These are phyloP conservation scores for Petromus typicus DNA, from an alignment of 2,113 vertebrate genomes.

Conservation along the genomic window DNA sequence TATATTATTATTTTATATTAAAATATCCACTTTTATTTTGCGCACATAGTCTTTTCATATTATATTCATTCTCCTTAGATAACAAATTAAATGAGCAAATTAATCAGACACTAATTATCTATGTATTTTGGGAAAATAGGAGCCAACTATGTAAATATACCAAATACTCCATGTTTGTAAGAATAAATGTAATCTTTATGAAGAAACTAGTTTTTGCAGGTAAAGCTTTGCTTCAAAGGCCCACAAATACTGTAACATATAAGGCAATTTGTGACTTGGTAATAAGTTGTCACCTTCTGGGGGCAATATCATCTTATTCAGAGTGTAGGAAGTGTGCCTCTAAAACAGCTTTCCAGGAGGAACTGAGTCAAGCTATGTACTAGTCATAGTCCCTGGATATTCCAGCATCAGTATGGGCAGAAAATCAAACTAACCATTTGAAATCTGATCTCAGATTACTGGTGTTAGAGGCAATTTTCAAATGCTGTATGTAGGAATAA, in stretches of 20 bases:
- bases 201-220: neutral
- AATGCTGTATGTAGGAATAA: neutral
- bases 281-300: neutral
- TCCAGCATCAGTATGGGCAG: neutral
- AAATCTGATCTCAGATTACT: neutral
- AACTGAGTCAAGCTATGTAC: neutral
- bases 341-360: neutral
- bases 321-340: neutral
- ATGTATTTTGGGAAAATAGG: slow-evolving; percentile 13
- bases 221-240: neutral
- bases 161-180: neutral
- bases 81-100: neutral
- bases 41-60: neutral
- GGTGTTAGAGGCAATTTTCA: neutral
- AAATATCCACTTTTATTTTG: slow-evolving; percentile 40
- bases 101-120: neutral
- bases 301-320: neutral
- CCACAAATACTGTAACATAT: neutral
- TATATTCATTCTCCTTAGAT: neutral
- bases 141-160: slow-evolving; percentile 6
- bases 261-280: neutral
- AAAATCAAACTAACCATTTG: neutral
- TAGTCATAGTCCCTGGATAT: neutral
- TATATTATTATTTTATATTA: neutral
- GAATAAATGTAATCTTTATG: neutral